phyloP scores from a whole-genome alignment of 2,888 invertebrate species.

The Drosophila gaucha region DNA sequence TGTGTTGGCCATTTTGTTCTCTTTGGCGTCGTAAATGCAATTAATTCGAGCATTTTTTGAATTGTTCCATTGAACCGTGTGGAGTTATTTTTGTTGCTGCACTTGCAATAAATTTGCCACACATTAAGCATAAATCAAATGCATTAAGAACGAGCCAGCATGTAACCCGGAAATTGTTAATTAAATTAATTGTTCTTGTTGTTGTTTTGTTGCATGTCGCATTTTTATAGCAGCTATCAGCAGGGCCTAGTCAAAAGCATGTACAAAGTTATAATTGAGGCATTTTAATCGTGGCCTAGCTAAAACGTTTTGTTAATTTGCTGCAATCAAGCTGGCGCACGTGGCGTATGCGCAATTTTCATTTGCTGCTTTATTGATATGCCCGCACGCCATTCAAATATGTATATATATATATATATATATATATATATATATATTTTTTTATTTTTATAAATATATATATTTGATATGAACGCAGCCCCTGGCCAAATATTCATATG shows the following conservation, averaged over 20 bases:
- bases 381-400: conserved; percentile 20
- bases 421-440: background rate
- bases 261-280: conserved; percentile 15
- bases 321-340: conserved; percentile 36
- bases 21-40: conserved; percentile 64
- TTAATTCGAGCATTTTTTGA: conserved; percentile 73
- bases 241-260: conserved; percentile 10
- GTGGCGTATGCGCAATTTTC: conserved; percentile 54
- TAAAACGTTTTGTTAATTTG: conserved; percentile 27
- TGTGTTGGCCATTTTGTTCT: conserved; percentile 50
- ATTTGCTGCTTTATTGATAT: conserved; percentile 30
- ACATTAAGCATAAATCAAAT: conserved; percentile 68
- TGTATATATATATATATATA: background rate
- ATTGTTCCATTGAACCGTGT: conserved; percentile 51
- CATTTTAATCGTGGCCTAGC: conserved; percentile 24
- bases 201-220: conserved; percentile 9
- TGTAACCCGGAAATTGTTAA: conserved; percentile 52
- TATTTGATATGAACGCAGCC: background rate
- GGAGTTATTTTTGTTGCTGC: conserved; percentile 37
- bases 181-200: conserved; percentile 48
- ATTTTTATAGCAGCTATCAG: conserved; percentile 6
- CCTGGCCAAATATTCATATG: conserved; percentile 19
- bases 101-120: conserved; percentile 58
- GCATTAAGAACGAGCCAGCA: conserved; percentile 39
- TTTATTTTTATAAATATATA: background rate